Base-by-base conservation (phyloP, 2,888 invertebrate species). In the Helicoverpa assulta region DNA sequence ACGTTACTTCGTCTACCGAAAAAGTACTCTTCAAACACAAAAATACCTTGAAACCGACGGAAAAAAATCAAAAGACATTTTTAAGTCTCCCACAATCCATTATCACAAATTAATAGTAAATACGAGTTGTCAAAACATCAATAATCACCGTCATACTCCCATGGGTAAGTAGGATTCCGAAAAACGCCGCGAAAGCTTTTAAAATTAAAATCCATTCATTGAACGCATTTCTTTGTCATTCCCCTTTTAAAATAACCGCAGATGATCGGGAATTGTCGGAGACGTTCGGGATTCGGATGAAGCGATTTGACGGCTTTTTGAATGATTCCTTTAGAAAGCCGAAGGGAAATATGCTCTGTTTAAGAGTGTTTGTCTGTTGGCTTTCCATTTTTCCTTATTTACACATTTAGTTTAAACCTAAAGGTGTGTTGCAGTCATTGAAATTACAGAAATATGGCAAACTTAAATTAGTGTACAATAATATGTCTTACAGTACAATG, bases 151-250 rank as follows among this genome's bases (percentile, higher is more conserved):
- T 76, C 73, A 70, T 73, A 65, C 66, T 90, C 93, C 94, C 95
- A 84, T 47, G 75, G 92, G 94, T 85, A 69, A 88, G 85, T 85
- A 85, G 88, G 91, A 91, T 90, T 89, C 91, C 87, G 90, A 90
- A 89, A 89, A 93, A 90, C 90, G 91, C 88, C 89, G 91, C 90
- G 89, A 92, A 93, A 93, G 94, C 95, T 95, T 95, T 95, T 93
- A 94, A 93, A 95, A 95, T 94, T 94, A 94, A 92, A 89, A 89
- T 86, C 91, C 92, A 94, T 95, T 95, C 94, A 94, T 93, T 90
- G 90, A 77, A 75, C 78, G 86, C 87, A 89, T 90, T 93, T 90
- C 92, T 93, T 95, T 94, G 94, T 94, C 88, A 85, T 87, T 83
- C 90, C 92, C 93, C 92, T 90, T 88, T 85, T 71, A 86, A 68